Percentiles rank a stretch among this genome's conserved stretches.
phyloP scores from a whole-genome alignment of 92 coral and sea anemone genomes.

The Zoanthus sociatus region DNA sequence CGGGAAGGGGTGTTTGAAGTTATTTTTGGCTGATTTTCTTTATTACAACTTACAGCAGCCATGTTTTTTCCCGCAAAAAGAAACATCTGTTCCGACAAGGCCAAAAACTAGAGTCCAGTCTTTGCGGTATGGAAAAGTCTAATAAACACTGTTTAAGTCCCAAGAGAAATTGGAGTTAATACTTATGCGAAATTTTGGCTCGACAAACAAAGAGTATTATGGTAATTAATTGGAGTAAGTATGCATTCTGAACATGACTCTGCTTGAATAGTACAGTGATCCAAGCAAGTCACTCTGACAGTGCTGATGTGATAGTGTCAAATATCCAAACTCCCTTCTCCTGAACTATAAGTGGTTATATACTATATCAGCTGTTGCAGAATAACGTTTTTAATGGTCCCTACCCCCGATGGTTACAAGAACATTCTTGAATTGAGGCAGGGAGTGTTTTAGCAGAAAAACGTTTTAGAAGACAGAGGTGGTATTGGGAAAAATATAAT shows the following conservation, averaged over 20 bases:
- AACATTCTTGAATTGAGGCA: slow-evolving; percentile 1
- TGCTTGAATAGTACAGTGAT: slow-evolving; percentile 4
- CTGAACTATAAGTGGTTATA: not conserved
- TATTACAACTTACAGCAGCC: too few relatives aligned
- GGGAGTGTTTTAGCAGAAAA: not conserved
- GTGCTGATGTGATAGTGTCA: slow-evolving; percentile 10
- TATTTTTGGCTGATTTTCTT: too few relatives aligned
- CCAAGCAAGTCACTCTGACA: not conserved
- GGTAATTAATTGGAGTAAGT: not conserved
- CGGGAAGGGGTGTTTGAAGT: too few relatives aligned
- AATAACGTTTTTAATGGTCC: not conserved
- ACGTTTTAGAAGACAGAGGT: not conserved
- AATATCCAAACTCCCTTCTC: slow-evolving; percentile 4
- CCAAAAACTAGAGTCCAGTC: too few relatives aligned
- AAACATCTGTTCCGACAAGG: too few relatives aligned
- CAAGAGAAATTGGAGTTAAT: too few relatives aligned
- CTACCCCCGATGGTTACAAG: slow-evolving; percentile 8
- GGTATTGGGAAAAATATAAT: slow-evolving; percentile 3
- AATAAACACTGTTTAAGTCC: too few relatives aligned
- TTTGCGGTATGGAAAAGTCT: too few relatives aligned
- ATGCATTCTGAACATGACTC: slow-evolving; percentile 13
- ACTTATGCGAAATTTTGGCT: too few relatives aligned
- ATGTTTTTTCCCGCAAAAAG: too few relatives aligned
- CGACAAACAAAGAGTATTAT: too few relatives aligned
- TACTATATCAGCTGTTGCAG: slow-evolving; percentile 12